These are phyloP conservation scores for Dicentrarchus labrax DNA, from an alignment of 2,113 vertebrate genomes.

Conservation along the genomic window DNA sequence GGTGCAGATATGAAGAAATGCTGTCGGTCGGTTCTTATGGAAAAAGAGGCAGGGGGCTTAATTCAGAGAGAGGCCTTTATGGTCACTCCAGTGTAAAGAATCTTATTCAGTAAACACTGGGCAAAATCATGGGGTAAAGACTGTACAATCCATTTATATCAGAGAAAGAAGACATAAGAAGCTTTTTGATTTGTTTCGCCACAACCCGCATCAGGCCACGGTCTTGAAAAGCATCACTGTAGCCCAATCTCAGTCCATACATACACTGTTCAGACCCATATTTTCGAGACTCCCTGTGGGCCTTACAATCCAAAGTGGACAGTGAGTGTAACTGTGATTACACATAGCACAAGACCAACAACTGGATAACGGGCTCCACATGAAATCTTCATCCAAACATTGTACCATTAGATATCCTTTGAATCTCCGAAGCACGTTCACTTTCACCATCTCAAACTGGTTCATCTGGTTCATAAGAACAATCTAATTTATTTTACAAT, in stretches of 20 bases:
- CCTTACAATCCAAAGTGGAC: slow-evolving; percentile 65
- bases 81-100: slow-evolving; percentile 72
- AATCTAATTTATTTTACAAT: slow-evolving; percentile 77
- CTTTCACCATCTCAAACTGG: slow-evolving; percentile 48
- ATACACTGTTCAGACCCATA: slow-evolving; percentile 41
- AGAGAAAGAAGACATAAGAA: slow-evolving; percentile 73
- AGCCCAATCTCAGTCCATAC: slow-evolving; percentile 63
- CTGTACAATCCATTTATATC: slow-evolving; percentile 71
- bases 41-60: slow-evolving; percentile 41
- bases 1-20: slow-evolving; percentile 44
- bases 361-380: slow-evolving; percentile 58
- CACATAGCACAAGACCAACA: slow-evolving; percentile 59
- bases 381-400: slow-evolving; percentile 60
- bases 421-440: slow-evolving; percentile 43
- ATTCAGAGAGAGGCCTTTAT: slow-evolving; percentile 59
- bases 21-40: slow-evolving; percentile 52
- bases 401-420: slow-evolving; percentile 43
- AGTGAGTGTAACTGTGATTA: slow-evolving; percentile 67
- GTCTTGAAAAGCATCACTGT: slow-evolving; percentile 52
- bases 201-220: slow-evolving; percentile 45
- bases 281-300: slow-evolving; percentile 37
- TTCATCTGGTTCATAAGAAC: slow-evolving; percentile 66
- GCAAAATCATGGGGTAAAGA: slow-evolving; percentile 59
- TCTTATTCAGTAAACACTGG: slow-evolving; percentile 74
- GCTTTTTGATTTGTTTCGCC: slow-evolving; percentile 78